These are phyloP conservation scores for Hydrochoerus hydrochaeris DNA, from an alignment of 2,113 vertebrate species.

Conservation along the genomic window DNA sequence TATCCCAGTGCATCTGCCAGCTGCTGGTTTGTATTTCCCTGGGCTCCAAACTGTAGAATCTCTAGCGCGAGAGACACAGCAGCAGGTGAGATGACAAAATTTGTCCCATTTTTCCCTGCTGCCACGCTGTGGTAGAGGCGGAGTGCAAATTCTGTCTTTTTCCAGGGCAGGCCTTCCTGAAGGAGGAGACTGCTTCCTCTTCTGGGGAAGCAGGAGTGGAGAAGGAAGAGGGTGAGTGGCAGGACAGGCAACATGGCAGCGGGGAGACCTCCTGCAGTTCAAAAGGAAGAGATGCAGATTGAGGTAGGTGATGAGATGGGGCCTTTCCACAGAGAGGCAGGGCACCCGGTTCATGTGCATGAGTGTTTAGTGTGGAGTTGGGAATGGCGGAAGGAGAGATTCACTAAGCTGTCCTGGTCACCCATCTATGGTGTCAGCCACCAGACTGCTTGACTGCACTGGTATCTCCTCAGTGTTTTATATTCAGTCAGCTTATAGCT, in stretches of 20 bases:
- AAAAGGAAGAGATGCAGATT: neutral
- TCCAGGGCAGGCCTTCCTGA: slow-evolving; percentile 85
- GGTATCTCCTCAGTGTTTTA: neutral
- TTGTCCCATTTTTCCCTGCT: slow-evolving; percentile 85
- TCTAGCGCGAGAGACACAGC: slow-evolving; percentile 90
- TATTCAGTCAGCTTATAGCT: neutral
- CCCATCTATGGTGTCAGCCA: accelerated
- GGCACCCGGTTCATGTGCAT: neutral
- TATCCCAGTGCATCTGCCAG: slow-evolving; percentile 90
- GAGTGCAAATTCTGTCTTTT: slow-evolving; percentile 89
- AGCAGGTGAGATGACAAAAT: slow-evolving; percentile 90
- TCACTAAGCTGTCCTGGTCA: accelerated
- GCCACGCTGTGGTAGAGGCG: slow-evolving; percentile 86
- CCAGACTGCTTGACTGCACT: neutral
- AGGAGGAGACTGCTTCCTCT: slow-evolving; percentile 77
- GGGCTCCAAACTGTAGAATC: slow-evolving; percentile 92
- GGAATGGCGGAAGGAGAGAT: neutral
- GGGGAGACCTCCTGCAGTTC: slow-evolving; percentile 66
- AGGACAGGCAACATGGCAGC: slow-evolving; percentile 84
- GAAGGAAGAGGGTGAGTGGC: slow-evolving; percentile 77
- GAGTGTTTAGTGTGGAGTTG: neutral
- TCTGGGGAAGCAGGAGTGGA: slow-evolving; percentile 81
- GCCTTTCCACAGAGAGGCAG: accelerated
- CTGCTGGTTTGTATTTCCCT: slow-evolving; percentile 89
- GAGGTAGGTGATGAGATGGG: accelerated